Evolutionary conservation across 23 tunicate species (phyloP).

Genomic region (Styela plicata): DNA sequence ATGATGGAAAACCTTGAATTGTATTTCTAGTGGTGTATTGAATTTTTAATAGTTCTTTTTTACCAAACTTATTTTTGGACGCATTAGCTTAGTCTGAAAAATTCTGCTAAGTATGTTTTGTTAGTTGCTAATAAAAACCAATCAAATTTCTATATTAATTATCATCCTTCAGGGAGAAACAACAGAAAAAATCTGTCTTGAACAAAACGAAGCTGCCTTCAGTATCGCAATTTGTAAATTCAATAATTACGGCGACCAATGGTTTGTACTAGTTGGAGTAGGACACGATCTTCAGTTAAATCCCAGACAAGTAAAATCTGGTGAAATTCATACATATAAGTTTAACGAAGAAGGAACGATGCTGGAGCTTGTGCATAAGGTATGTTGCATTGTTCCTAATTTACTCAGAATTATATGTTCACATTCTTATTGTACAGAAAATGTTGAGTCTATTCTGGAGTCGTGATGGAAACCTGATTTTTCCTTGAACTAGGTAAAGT

Average conservation of each 20-base stretch:
- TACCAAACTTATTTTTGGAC: too few species aligned
- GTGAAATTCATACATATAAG: constrained; percentile 80
- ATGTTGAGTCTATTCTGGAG: too few species aligned
- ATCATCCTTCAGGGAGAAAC: constrained; percentile 96
- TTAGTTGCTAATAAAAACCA: too few species aligned
- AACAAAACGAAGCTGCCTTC: constrained; percentile 87
- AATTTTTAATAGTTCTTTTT: too few species aligned
- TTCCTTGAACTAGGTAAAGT: too few species aligned
- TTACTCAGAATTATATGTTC: background rate
- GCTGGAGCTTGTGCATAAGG: constrained; percentile 82
- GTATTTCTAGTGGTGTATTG: too few species aligned
- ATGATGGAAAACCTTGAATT: too few species aligned
- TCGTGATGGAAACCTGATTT: too few species aligned
- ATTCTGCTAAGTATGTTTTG: too few species aligned
- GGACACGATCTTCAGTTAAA: constrained; percentile 66
- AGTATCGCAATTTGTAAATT: constrained; percentile 70
- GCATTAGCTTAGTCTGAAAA: too few species aligned
- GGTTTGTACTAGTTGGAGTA: constrained; percentile 79
- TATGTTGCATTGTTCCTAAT: background rate
- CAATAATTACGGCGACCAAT: constrained; percentile 53
- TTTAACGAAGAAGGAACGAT: constrained; percentile 57
- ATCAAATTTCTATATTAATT: too few species aligned
- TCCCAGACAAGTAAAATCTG: constrained; percentile 86
- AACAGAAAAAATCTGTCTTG: constrained; percentile 41
- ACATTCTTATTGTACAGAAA: background rate